Base-by-base conservation (phyloP, 2,797 vertebrate species). In the Anguilla marmorata region DNA sequence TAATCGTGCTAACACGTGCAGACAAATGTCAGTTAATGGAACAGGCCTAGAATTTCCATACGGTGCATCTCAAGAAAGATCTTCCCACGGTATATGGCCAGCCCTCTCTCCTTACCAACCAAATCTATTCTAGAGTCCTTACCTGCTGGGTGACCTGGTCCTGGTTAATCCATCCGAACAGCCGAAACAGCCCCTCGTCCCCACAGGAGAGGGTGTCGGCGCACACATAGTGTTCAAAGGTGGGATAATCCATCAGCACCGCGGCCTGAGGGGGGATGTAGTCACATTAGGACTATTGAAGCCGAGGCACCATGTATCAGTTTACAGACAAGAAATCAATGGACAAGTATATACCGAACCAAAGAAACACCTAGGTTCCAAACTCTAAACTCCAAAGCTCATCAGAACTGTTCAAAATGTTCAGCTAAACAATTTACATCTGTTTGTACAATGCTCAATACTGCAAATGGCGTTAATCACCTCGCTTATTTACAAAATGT, bases 111-210 rank as follows among this genome's bases (percentile, higher is more conserved):
- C 41, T 2, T 48, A 45, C 41, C 16, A n/a, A 21, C 41, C 76
- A 41, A 54, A n/a, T 54, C 27, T 82, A 50, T 82, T 50, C 24
- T 84, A 12, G 1, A 21, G 27, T 58, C 52, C 45, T 0, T 90
- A 96, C 96, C 96, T 97, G 94, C 80, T 94, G 91, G 72, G 90
- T 94, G 86, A 94, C 84, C 60, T 91, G 93, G 3, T 92, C 89
- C 5, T 92, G 91, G 60, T 89, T 90, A 88, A 96, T 94, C 88
- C 85, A 89, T n/a, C 30, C 30, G 74, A 96, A 92, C 14, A 96
- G 33, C 88, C n/a, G 90, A 37, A 91, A 87, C 8, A 93, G n/a
- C 0, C 90, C 76, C 14, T 91, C 92, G 0, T 91, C 92, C 1
- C 74, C 74, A 87, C 96, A 96, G 0, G 91, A 88, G 93, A 48